These are phyloP conservation scores for Heteractis magnifica DNA, from an alignment of 92 coral and sea anemone genomes.

Conservation along the genomic window DNA sequence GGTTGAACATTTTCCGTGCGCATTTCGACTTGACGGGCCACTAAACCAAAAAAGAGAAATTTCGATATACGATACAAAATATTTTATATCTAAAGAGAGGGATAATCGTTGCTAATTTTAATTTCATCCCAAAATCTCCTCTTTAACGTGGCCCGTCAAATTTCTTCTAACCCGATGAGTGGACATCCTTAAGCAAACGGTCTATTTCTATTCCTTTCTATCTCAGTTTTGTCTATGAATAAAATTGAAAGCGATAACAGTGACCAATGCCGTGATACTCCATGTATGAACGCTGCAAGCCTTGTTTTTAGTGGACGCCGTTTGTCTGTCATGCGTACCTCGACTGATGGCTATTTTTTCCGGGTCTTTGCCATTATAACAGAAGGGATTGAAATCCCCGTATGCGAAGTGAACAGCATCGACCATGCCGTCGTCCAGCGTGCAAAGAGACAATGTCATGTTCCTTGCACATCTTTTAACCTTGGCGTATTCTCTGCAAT, in stretches of 20 bases:
- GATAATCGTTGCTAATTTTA: too few relatives aligned
- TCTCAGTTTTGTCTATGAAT: background rate
- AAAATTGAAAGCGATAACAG: background rate
- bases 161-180: too few relatives aligned
- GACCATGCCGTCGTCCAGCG: conserved; percentile 7
- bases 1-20: too few relatives aligned
- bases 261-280: background rate
- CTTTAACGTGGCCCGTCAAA: too few relatives aligned
- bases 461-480: conserved; percentile 32
- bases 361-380: conserved; percentile 30
- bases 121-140: too few relatives aligned
- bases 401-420: conserved; percentile 7
- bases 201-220: too few relatives aligned
- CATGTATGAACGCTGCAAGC: background rate
- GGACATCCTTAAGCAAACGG: too few relatives aligned
- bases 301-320: background rate
- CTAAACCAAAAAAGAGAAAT: too few relatives aligned
- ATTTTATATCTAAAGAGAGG: too few relatives aligned
- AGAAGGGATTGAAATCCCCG: conserved; percentile 41
- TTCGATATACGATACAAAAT: too few relatives aligned
- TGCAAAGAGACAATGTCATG: conserved; percentile 28
- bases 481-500: conserved; percentile 21
- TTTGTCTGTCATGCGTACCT: conserved; percentile 1
- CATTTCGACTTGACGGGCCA: too few relatives aligned
- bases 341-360: background rate